These are phyloP conservation scores for Drosophila hawaiiensis DNA, from an alignment of 2,888 invertebrate genomes.

Conservation along the genomic window DNA sequence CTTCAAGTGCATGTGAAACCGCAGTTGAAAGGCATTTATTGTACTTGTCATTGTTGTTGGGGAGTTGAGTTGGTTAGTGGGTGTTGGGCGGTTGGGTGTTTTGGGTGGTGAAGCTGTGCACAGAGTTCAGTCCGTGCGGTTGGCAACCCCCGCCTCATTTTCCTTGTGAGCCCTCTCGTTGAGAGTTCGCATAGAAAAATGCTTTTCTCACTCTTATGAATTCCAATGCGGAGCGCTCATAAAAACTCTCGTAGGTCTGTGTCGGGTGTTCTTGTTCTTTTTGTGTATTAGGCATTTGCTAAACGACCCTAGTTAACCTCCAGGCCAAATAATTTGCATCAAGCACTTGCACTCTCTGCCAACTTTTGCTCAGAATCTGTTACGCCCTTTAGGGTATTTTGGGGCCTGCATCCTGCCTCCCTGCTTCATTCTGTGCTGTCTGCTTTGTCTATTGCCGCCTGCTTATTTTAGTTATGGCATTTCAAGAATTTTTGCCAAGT, in stretches of 20 bases:
- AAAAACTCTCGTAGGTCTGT: constrained; percentile 56
- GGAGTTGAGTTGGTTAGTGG: constrained; percentile 8
- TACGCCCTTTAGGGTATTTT: constrained; percentile 57
- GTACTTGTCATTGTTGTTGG: constrained; percentile 80
- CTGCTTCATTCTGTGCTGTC: constrained; percentile 1
- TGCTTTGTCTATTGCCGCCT: constrained; percentile 59
- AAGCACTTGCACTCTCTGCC: constrained; percentile 75
- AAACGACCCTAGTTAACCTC: constrained; percentile 82
- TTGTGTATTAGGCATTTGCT: constrained; percentile 76
- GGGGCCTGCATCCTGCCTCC: constrained; percentile 3
- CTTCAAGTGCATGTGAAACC: constrained; percentile 82
- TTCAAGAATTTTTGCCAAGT: constrained; percentile 75
- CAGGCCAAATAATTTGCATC: constrained; percentile 81
- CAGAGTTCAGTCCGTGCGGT: constrained; percentile 36
- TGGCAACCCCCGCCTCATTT: constrained; percentile 18
- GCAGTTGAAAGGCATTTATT: constrained; percentile 82
- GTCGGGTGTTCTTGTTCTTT: constrained; percentile 43
- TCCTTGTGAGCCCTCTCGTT: background rate
- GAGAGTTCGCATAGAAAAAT: constrained; percentile 55
- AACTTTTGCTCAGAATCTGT: constrained; percentile 64
- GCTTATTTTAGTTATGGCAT: constrained; percentile 80
- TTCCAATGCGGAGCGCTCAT: constrained; percentile 72
- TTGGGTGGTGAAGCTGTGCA: constrained; percentile 3
- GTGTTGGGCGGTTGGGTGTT: background rate
- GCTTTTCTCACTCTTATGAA: constrained; percentile 70